phyloP scores from a whole-genome alignment of 2,888 invertebrate species.

The Drosophila anomalipes region DNA sequence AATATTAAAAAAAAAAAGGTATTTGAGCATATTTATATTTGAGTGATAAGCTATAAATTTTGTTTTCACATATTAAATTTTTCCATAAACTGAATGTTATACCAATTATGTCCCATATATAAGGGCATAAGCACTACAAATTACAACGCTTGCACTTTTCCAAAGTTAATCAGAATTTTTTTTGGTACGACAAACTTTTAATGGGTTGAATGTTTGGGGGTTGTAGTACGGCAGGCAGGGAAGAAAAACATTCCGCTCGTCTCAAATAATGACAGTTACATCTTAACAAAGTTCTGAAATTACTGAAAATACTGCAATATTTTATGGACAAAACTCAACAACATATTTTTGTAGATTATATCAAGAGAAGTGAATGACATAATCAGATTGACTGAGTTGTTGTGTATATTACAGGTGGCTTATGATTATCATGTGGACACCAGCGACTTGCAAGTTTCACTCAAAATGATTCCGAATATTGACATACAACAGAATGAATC shows the following conservation, averaged over 20 bases:
- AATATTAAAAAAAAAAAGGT: neutral
- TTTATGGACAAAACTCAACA: constrained; percentile 3
- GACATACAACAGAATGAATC: neutral
- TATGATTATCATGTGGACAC: neutral
- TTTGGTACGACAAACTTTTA: constrained; percentile 55
- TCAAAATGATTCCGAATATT: neutral
- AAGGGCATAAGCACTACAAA: constrained; percentile 20
- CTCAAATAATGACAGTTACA: constrained; percentile 38
- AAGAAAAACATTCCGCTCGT: neutral
- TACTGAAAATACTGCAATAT: neutral
- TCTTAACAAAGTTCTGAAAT: constrained; percentile 30
- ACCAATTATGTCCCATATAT: neutral
- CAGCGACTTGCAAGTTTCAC: neutral
- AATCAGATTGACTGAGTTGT: neutral
- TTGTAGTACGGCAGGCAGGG: neutral
- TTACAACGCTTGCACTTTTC: constrained; percentile 37
- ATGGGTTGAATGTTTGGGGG: constrained; percentile 6
- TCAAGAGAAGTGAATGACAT: neutral
- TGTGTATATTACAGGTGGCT: accelerated
- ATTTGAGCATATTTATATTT: neutral
- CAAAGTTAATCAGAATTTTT: constrained; percentile 54
- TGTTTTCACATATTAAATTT: neutral
- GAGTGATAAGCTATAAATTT: neutral
- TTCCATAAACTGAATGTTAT: too few species aligned
- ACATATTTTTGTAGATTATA: neutral